phyloP scores from a whole-genome alignment of 2,888 invertebrate species.

The Seira musarum region DNA sequence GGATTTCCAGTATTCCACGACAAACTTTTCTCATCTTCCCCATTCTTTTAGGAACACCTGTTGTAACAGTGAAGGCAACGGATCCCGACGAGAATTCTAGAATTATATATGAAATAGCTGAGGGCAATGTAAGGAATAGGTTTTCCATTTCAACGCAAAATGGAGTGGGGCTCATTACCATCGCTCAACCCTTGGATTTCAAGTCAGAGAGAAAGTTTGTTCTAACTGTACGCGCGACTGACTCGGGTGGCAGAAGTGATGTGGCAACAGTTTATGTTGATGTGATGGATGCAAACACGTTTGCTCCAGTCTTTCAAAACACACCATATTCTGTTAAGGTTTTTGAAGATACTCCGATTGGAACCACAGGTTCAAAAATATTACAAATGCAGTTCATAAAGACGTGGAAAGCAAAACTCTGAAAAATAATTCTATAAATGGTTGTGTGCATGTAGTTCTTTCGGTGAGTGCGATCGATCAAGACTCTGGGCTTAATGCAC shows the following conservation, averaged over 20 bases:
- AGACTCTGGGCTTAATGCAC: conserved; percentile 95
- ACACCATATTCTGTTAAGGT: conserved; percentile 91
- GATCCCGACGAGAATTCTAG: conserved; percentile 90
- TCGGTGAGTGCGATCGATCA: conserved; percentile 94
- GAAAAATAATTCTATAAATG: too few species aligned
- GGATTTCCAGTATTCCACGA: too few species aligned
- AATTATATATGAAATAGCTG: conserved; percentile 88
- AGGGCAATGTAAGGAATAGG: conserved; percentile 86
- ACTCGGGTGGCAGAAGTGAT: conserved; percentile 90
- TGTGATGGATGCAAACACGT: conserved; percentile 93
- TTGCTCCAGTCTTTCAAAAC: conserved; percentile 92
- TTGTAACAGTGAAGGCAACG: conserved; percentile 89
- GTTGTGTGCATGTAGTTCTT: too few species aligned
- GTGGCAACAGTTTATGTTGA: conserved; percentile 93
- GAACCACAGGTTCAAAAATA: too few species aligned
- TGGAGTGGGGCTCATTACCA: conserved; percentile 79
- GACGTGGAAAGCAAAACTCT: too few species aligned
- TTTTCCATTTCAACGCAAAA: conserved; percentile 94
- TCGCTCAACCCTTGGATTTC: conserved; percentile 93
- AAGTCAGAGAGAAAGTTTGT: conserved; percentile 92
- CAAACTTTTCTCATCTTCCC: too few species aligned
- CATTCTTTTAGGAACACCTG: too few species aligned
- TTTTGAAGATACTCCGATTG: conserved; percentile 93
- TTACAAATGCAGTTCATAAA: too few species aligned
- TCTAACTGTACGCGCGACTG: conserved; percentile 87